Conservation (phyloP, 92 coral and sea anemone genomes). For the Heliopora coerulea region DNA sequence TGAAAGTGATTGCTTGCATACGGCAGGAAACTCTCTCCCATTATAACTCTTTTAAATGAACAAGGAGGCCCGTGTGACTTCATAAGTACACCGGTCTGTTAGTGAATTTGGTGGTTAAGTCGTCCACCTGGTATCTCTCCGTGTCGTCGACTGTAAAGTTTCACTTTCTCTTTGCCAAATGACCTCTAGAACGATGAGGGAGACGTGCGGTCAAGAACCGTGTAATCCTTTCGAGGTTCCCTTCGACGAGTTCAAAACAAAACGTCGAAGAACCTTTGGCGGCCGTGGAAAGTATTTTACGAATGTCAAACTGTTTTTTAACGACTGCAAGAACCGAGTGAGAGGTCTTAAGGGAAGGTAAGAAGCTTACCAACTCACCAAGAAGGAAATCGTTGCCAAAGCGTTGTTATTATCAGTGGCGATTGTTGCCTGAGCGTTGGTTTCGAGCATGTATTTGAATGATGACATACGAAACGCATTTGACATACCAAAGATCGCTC, state of each 20-base stretch:
- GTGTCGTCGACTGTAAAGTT: neutral
- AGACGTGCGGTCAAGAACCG: conserved; percentile 13
- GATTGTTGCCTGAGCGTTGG: neutral
- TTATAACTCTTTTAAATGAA: neutral
- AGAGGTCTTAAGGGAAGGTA: conserved; percentile 36
- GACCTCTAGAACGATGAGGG: conserved; percentile 23
- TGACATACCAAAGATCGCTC: conserved; percentile 11
- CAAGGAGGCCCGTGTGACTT: conserved; percentile 15
- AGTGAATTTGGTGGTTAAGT: neutral
- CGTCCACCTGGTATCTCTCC: neutral
- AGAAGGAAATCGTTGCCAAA: no score
- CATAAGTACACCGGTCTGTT: neutral
- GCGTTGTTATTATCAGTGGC: neutral
- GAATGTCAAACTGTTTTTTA: conserved; percentile 40
- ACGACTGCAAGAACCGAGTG: conserved; percentile 34
- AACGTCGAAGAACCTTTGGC: conserved; percentile 35
- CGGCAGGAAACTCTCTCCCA: conserved; percentile 38
- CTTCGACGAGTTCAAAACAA: conserved; percentile 34
- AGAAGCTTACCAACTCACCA: neutral
- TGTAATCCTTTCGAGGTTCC: conserved; percentile 35
- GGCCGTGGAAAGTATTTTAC: conserved; percentile 36
- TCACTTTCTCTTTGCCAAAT: conserved; percentile 2
- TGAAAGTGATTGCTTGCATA: conserved; percentile 6
- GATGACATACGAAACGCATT: conserved; percentile 37
- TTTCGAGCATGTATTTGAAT: neutral